These are phyloP conservation scores for Lacerta agilis DNA, from an alignment of 2,797 vertebrate species.

Conservation along the genomic window DNA sequence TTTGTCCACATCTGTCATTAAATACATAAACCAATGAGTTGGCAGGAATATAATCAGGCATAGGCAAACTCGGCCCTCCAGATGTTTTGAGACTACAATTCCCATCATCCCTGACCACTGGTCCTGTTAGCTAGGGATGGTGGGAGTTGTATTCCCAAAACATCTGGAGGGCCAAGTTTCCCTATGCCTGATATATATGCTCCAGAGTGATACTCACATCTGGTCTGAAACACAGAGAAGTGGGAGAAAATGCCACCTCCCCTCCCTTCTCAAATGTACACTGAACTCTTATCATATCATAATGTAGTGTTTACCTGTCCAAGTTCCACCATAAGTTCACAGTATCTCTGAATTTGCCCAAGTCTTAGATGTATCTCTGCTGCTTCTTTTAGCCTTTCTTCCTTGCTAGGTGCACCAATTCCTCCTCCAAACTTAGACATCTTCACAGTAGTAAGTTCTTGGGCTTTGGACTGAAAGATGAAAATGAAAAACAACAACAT, in stretches of 20 bases:
- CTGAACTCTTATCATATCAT: constrained; percentile 15
- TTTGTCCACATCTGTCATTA: background rate
- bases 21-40: background rate
- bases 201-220: background rate
- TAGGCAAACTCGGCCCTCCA: too few relatives aligned
- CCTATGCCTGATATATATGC: background rate
- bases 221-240: background rate
- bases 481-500: background rate
- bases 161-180: too few relatives aligned
- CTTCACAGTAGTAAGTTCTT: constrained; percentile 95
- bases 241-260: background rate
- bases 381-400: constrained; percentile 93
- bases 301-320: constrained; percentile 86
- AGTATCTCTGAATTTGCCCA: constrained; percentile 95
- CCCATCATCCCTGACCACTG: too few relatives aligned
- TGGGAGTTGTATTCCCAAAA: too few relatives aligned
- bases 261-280: background rate
- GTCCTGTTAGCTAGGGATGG: too few relatives aligned
- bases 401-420: constrained; percentile 93
- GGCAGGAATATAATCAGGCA: too few relatives aligned
- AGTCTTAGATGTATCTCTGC: constrained; percentile 93
- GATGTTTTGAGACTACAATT: too few relatives aligned
- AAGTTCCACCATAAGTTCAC: constrained; percentile 98
- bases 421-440: constrained; percentile 98
- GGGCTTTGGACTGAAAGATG: constrained; percentile 89